Evolutionary conservation across 1,140 invertebrate species (phyloP), one percentile per base, ranked within the genome.

Genomic region (Drosophila bifasciata): DNA sequence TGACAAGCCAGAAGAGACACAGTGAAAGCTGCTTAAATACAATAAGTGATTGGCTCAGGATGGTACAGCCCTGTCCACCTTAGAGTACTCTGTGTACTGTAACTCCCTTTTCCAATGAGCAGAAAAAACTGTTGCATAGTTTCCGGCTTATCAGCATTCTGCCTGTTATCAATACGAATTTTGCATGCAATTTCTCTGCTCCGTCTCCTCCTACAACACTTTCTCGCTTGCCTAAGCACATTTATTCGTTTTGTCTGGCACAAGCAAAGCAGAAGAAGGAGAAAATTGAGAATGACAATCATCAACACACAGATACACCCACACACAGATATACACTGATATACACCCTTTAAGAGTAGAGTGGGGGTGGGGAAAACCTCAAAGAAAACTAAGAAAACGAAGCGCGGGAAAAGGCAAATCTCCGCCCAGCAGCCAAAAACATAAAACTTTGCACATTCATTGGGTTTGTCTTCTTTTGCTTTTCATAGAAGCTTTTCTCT

Each of bases 401-500:
- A 59, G 55, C 64, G 49, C 32, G 62, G 45, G 64, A 71, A 69
- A 59, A 56, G 46, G 79, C 68, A 81, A 86, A 83, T 88, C 78
- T 79, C 50, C 79, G 83, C 83, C 83, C 32, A 66, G 75, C 83
- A 88, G 83, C 75, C 59, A 80, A 88, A 88, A 76, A 88, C 81
- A 89, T 86, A 86, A 86, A 86, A 86, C 83, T 86, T 86, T 86
- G 60, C 83, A 78, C 83, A 88, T 86, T 86, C 75, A 86, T 86
- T 88, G 84, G 78, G 49, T 60, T 69, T 74, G n/a, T 72, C 59
- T 62, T 23, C 55, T 49, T 50, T 50, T 58, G 49, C n/a, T n/a
- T 55, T 41, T 21, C 58, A 50, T 36, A 11, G 32, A 3, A n/a
- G 9, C 50, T 60, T 61, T 51, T 50, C 57, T 62, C 43, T 36